Evolutionary conservation across 2,797 vertebrate species (phyloP).

Genomic region (Acanthopagrus latus): DNA sequence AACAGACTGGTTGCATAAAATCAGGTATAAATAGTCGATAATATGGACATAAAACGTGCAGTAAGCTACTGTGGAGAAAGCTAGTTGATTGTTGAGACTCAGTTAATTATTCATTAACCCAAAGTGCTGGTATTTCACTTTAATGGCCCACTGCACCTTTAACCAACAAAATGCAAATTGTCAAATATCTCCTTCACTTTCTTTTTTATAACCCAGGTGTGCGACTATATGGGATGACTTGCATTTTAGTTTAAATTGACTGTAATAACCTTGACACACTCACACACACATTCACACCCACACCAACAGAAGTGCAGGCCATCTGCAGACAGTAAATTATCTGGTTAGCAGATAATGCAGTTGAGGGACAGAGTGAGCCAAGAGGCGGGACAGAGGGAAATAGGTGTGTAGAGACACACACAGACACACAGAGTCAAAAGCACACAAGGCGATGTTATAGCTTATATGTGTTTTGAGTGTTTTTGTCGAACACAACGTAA

Average conservation of each 20-base stretch:
- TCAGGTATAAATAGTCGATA: neutral
- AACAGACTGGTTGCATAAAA: neutral
- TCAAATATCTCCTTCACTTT: neutral
- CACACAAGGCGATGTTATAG: neutral
- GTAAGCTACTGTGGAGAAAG: no score
- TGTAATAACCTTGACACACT: constrained; percentile 60
- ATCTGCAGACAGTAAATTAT: constrained; percentile 74
- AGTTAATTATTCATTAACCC: no score
- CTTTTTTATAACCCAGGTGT: constrained; percentile 5
- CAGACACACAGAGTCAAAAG: constrained; percentile 20
- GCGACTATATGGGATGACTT: constrained; percentile 29
- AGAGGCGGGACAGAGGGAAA: constrained; percentile 9
- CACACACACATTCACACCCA: constrained; percentile 19
- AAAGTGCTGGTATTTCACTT: no score
- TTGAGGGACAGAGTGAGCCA: constrained; percentile 37
- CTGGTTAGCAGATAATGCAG: constrained; percentile 62
- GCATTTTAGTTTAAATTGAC: constrained; percentile 44
- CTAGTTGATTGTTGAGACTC: no score
- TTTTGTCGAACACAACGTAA: constrained; percentile 2
- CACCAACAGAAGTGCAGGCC: constrained; percentile 55
- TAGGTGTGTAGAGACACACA: constrained; percentile 1
- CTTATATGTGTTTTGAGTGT: constrained; percentile 31
- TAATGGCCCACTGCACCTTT: no score
- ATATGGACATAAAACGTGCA: neutral
- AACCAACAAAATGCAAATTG: neutral